A percentile compares a stretch with the other conserved stretches of the same genome.
Evolutionary conservation across 1,140 invertebrate species (phyloP).

Genomic region (Spodoptera frugiperda): DNA sequence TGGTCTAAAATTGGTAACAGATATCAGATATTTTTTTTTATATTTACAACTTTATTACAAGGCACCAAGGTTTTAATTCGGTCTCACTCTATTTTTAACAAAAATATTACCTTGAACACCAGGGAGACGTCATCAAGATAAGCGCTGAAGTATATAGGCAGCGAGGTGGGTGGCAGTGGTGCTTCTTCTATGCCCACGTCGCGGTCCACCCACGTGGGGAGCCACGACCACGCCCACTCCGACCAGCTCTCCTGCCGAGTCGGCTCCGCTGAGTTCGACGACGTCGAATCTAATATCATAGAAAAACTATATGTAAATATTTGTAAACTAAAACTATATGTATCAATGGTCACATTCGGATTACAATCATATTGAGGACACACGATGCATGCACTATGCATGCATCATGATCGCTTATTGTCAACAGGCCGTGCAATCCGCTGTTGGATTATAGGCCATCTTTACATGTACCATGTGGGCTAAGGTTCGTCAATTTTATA

Average conservation of each 20-base stretch:
- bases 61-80: too few relatives aligned
- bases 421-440: too few relatives aligned
- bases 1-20: too few relatives aligned
- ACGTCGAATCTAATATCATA: conserved; percentile 48
- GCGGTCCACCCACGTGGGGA: conserved; percentile 67
- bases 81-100: too few relatives aligned
- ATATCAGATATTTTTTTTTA: too few relatives aligned
- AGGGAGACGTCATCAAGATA: conserved; percentile 68
- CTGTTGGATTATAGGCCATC: too few relatives aligned
- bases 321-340: not conserved
- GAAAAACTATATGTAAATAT: not conserved
- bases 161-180: conserved; percentile 53
- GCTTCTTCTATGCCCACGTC: conserved; percentile 59
- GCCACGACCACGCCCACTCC: conserved; percentile 80
- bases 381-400: too few relatives aligned
- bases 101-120: conserved; percentile 65
- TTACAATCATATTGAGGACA: not conserved
- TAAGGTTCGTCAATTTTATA: too few relatives aligned
- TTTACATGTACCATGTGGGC: too few relatives aligned
- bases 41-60: too few relatives aligned
- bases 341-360: too few relatives aligned
- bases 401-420: too few relatives aligned
- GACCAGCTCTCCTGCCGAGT: conserved; percentile 66
- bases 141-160: conserved; percentile 62
- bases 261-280: conserved; percentile 61